Percentiles rank a stretch among this genome's conserved stretches.
Evolutionary conservation across 1,140 invertebrate genomes (phyloP).

Genomic region (Spodoptera frugiperda): DNA sequence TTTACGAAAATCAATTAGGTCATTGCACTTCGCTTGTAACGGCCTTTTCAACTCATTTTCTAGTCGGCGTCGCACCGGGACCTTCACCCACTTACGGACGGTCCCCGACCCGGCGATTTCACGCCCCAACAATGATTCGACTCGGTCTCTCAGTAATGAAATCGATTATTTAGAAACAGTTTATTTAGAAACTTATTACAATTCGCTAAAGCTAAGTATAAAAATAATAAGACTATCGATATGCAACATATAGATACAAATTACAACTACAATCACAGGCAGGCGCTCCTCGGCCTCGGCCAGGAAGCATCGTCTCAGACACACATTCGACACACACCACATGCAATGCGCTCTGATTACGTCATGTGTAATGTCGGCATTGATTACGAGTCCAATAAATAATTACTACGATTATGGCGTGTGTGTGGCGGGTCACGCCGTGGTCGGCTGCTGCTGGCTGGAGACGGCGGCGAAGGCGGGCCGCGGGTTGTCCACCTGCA

Average conservation of each 20-base stretch:
- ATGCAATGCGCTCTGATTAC: conserved; percentile 6
- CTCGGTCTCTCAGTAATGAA: conserved; percentile 72
- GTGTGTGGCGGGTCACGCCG: conserved; percentile 58
- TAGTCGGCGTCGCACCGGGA: conserved; percentile 58
- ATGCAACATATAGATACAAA: conserved; percentile 53
- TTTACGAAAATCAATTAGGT: conserved; percentile 56
- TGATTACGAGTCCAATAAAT: conserved; percentile 57
- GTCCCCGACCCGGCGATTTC: conserved; percentile 74
- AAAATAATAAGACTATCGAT: conserved; percentile 73
- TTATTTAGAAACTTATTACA: conserved; percentile 84
- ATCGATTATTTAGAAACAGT: conserved; percentile 75
- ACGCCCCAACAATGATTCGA: conserved; percentile 66
- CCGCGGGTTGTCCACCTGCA: conserved; percentile 66
- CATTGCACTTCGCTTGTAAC: conserved; percentile 58
- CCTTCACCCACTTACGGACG: conserved; percentile 77
- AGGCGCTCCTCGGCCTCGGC: background rate
- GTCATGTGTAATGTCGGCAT: conserved; percentile 12
- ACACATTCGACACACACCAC: background rate
- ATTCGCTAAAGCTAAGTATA: conserved; percentile 74
- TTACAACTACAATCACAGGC: conserved; percentile 68
- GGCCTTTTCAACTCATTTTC: conserved; percentile 67
- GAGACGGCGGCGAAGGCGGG: conserved; percentile 50
- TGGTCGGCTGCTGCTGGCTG: conserved; percentile 58
- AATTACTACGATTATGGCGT: conserved; percentile 79
- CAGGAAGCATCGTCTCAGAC: background rate